Evolutionary conservation across 2,113 vertebrate species (phyloP).

Genomic region (Limnothrissa miodon): DNA sequence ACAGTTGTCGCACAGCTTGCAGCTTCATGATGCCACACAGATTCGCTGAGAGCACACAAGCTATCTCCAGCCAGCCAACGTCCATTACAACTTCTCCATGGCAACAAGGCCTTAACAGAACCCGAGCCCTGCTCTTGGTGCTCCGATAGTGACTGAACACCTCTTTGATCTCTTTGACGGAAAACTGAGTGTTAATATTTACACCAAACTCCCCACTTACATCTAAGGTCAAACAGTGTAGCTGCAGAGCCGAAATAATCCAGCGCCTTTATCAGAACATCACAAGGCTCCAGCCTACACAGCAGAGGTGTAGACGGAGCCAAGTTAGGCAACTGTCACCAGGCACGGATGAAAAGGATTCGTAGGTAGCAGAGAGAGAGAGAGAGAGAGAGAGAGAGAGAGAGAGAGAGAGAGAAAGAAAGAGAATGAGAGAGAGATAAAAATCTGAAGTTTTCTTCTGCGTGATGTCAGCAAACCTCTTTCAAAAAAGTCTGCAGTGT

Average conservation of each 20-base stretch:
- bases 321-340: not conserved
- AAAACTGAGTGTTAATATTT: not conserved
- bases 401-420: not conserved
- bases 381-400: not conserved
- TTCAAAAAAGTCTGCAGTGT: slow-evolving; percentile 41
- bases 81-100: not conserved
- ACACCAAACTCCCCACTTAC: not conserved
- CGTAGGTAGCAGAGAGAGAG: not conserved
- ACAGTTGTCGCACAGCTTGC: not conserved
- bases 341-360: not conserved
- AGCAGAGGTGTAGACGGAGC: not conserved
- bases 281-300: not conserved
- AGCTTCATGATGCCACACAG: not conserved
- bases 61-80: not conserved
- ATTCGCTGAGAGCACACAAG: not conserved
- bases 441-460: slow-evolving; percentile 29
- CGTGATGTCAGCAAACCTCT: slow-evolving; percentile 39
- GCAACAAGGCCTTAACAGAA: not conserved
- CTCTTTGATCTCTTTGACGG: not conserved
- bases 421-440: slow-evolving; percentile 20
- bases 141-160: not conserved
- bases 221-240: not conserved
- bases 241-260: not conserved
- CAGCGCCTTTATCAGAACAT: not conserved
- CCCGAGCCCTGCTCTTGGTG: not conserved